A percentile compares a stretch with the other conserved stretches of the same genome.
phyloP scores from a whole-genome alignment of 2,797 vertebrate species.

The Anolis apletophallus region DNA sequence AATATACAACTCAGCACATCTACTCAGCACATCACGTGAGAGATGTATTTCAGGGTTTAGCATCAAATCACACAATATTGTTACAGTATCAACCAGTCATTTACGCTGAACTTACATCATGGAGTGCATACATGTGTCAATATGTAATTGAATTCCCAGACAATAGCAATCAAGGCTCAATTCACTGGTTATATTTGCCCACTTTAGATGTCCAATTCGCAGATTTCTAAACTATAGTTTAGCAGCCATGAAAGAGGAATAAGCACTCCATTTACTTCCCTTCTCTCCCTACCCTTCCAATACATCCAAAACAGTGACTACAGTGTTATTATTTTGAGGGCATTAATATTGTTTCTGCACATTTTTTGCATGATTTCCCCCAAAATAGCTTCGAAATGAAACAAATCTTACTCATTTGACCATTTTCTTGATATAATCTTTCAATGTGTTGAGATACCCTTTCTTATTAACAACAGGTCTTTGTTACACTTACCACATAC shows the following conservation, averaged over 20 bases:
- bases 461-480: too few species aligned
- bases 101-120: background rate
- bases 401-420: too few species aligned
- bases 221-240: background rate
- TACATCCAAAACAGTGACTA: background rate
- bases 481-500: background rate
- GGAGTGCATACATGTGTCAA: background rate
- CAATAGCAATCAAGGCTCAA: background rate
- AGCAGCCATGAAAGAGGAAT: background rate
- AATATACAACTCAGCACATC: constrained; percentile 6
- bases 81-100: too few species aligned
- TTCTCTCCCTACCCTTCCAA: too few species aligned
- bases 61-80: too few species aligned
- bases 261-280: too few species aligned
- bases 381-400: too few species aligned
- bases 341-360: too few species aligned
- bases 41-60: accelerated
- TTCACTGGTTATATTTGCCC: background rate
- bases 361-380: too few species aligned
- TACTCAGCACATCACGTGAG: background rate
- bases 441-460: too few species aligned
- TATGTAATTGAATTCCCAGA: accelerated
- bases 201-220: background rate
- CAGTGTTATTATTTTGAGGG: too few species aligned
- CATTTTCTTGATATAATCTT: too few species aligned